Base-by-base conservation (phyloP, 2,797 vertebrate genomes). In the Pangasius djambal region DNA sequence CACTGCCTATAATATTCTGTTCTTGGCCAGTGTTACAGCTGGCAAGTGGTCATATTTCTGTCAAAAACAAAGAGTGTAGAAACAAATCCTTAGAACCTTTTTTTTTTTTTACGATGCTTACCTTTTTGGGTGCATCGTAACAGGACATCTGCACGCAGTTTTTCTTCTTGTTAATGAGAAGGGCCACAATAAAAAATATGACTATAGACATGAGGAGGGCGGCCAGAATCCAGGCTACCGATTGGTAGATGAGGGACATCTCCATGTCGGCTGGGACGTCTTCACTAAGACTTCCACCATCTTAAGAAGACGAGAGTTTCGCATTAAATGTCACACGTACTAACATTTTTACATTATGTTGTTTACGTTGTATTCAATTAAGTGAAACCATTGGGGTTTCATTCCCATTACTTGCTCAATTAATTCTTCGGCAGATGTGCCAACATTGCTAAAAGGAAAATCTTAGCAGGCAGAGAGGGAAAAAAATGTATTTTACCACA, bases 101-200 rank as follows among this genome's bases (percentile, higher is more conserved):
- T 48, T 48, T 48, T 40, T 48, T 48, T 48, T 48, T 9, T 8
- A 48, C 44, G 44, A 0, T 55, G 31, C 93, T 94, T 88, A 97
- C 96, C 96, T 97, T 97, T 93, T 96, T 97, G 65, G 97, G 96
- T 28, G 97, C 95, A 5, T 95, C 95, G 92, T 97, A 97, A 93
- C 96, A 97, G 74, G 96, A 96, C 96, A 97, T 97, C 94, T 97
- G 96, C 89, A 97, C 94, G 95, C 96, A 97, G 88, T 96, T 96
- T 94, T 96, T 97, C 78, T 96, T 97, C 92, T 94, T 95, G 93
- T 97, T 97, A 88, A 97, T 88, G 78, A 97, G 93, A 57, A 97
- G 84, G 0, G 94, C 96, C 85, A 95, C 95, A 0, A 95, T 89
- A 78, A 97, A 93, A 92, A 97, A 96, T 89, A 97, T 94, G 89